Percentiles rank a stretch among this genome's conserved stretches.
These are phyloP conservation scores for Rhadina sibilatrix DNA, from an alignment of 2,113 vertebrate species.

Conservation along the genomic window DNA sequence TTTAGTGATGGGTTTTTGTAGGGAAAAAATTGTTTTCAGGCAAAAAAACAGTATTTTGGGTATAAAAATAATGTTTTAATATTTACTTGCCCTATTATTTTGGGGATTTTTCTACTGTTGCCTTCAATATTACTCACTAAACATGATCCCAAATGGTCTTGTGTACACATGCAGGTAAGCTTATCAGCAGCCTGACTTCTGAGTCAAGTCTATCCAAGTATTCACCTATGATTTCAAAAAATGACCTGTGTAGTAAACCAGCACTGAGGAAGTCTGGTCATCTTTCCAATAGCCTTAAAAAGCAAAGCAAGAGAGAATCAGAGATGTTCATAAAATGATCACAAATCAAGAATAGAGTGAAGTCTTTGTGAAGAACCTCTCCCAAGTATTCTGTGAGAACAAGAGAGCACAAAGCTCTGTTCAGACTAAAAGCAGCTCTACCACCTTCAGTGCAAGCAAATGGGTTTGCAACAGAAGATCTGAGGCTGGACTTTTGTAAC, in stretches of 20 bases:
- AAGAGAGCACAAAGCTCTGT: background rate
- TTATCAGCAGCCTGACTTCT: background rate
- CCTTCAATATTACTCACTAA: background rate
- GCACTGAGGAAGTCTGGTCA: fast-evolving
- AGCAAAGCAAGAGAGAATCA: background rate
- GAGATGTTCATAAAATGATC: background rate
- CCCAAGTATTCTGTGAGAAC: background rate
- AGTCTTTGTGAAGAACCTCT: background rate
- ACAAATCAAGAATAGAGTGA: background rate
- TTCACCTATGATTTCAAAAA: background rate
- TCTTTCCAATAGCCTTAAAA: background rate
- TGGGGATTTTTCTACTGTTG: background rate
- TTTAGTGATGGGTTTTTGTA: background rate
- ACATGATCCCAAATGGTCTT: background rate
- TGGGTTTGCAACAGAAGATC: fast-evolving
- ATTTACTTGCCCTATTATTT: background rate
- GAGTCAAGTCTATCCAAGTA: background rate
- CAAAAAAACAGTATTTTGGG: background rate
- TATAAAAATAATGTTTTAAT: background rate
- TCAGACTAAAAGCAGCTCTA: background rate
- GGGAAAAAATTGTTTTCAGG: background rate
- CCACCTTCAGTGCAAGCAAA: background rate
- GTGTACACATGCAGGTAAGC: background rate
- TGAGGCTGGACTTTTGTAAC: background rate
- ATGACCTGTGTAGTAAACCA: background rate